Base-by-base conservation (phyloP, 2,797 vertebrate genomes). In the Knipowitschia caucasica region DNA sequence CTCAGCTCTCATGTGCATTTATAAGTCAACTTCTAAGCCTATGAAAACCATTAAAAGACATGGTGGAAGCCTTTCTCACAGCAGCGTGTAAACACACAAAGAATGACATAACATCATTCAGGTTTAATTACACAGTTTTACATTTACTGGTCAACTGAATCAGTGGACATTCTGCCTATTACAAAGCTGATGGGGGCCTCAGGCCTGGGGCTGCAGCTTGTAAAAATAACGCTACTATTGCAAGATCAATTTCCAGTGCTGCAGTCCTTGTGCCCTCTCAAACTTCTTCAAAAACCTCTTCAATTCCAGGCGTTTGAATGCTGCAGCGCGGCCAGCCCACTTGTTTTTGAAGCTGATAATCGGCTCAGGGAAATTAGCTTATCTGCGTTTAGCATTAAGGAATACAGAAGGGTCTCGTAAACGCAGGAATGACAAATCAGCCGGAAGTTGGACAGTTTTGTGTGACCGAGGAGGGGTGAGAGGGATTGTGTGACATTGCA, bases 291-390 rank as follows among this genome's bases (percentile, higher is more conserved):
- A n/a, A n/a, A n/a, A n/a, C n/a, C n/a, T n/a, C 71, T 77, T 80
- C 69, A 72, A 69, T 74, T 65, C 69, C 67, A 71, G 67, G 65
- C 24, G 42, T 72, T 73, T 73, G 65, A 84, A 70, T 75, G 68
- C 69, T 69, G 34, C 43, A 3, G 62, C 72, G 65, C 51, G 61
- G 71, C 67, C 71, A 64, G 62, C 73, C 81, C 67, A 81, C 76
- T 82, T 79, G 60, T 82, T 83, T 80, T 69, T 75, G 64, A 74
- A 69, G 80, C 79, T 77, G 76, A 79, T 77, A 81, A 87, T 84
- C 71, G 39, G 73, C 75, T 81, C 73, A 71, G 56, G 74, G 71
- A 84, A 84, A 81, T 85, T 82, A 72, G 75, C 78, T 82, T 81
- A 82, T 83, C 73, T 81, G 46, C 77, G 57, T 78, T 83, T 73